phyloP scores from a whole-genome alignment of 2,888 invertebrate genomes.

The Trichopria drosophilae region DNA sequence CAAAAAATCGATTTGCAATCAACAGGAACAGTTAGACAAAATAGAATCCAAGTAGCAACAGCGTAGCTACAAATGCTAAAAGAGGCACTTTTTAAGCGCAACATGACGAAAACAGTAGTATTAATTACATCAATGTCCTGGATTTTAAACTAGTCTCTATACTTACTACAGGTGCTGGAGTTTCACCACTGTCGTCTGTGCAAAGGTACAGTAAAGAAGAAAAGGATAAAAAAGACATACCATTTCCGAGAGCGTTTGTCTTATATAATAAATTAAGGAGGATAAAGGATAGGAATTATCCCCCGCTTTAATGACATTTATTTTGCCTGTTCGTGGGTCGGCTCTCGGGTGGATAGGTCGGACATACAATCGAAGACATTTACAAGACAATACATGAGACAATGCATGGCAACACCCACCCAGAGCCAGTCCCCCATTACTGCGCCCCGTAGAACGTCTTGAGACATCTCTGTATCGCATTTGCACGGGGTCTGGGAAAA shows the following conservation, averaged over 20 bases:
- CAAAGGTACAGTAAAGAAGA: background rate
- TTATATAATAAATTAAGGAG: conserved; percentile 22
- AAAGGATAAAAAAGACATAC: conserved; percentile 10
- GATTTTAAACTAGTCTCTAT: background rate
- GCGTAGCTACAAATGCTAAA: conserved; percentile 22
- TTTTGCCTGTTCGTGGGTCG: too few relatives aligned
- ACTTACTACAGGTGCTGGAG: conserved; percentile 2
- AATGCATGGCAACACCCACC: too few relatives aligned
- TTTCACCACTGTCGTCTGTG: background rate
- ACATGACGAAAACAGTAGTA: conserved; percentile 27
- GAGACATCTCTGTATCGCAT: too few relatives aligned
- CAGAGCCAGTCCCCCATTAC: too few relatives aligned
- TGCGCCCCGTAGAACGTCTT: too few relatives aligned
- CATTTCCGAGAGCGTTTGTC: conserved; percentile 6
- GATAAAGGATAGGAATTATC: too few relatives aligned
- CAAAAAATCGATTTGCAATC: conserved; percentile 25
- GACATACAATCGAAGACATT: too few relatives aligned
- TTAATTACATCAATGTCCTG: too few relatives aligned
- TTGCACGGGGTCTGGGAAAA: too few relatives aligned
- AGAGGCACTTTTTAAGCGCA: conserved; percentile 24
- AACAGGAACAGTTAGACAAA: conserved; percentile 26
- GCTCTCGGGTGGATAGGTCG: too few relatives aligned
- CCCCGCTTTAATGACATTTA: too few relatives aligned
- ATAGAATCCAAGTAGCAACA: conserved; percentile 22
- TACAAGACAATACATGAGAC: too few relatives aligned